A percentile compares a stretch with the other conserved stretches of the same genome.
These are phyloP conservation scores for Leptoclinus maculatus DNA, from an alignment of 2,797 vertebrate genomes.

Conservation along the genomic window DNA sequence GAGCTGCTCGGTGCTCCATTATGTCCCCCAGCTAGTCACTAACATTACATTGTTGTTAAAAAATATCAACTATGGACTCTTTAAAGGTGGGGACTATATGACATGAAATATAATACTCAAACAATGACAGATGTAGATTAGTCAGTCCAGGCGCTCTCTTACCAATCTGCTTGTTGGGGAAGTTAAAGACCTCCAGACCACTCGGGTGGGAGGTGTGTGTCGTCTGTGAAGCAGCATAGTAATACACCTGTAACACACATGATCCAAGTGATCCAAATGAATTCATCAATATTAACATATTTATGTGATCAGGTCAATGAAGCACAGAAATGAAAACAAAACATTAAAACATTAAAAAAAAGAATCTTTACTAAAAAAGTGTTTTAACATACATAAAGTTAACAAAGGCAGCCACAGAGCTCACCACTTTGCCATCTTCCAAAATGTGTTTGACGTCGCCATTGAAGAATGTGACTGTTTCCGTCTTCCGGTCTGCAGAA, in stretches of 20 bases:
- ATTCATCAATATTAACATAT: too few relatives aligned
- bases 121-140: neutral
- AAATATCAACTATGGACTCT: neutral
- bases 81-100: neutral
- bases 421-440: conserved; percentile 78
- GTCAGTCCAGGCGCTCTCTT: conserved; percentile 1
- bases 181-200: conserved; percentile 80
- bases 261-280: neutral
- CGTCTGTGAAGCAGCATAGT: conserved; percentile 77
- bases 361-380: accelerated
- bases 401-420: conserved; percentile 16
- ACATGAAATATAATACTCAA: neutral
- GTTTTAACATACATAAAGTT: neutral
- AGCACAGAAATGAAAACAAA: neutral
- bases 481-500: conserved; percentile 70
- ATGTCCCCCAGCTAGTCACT: too few relatives aligned
- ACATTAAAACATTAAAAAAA: neutral
- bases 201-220: conserved; percentile 77
- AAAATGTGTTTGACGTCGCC: conserved; percentile 81
- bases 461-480: conserved; percentile 74
- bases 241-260: conserved; percentile 79
- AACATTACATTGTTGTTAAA: neutral
- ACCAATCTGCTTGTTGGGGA: conserved; percentile 87
- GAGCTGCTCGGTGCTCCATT: too few relatives aligned
- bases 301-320: neutral